These are phyloP conservation scores for Bruchidius siliquastri DNA, from an alignment of 2,888 invertebrate species.

Conservation along the genomic window DNA sequence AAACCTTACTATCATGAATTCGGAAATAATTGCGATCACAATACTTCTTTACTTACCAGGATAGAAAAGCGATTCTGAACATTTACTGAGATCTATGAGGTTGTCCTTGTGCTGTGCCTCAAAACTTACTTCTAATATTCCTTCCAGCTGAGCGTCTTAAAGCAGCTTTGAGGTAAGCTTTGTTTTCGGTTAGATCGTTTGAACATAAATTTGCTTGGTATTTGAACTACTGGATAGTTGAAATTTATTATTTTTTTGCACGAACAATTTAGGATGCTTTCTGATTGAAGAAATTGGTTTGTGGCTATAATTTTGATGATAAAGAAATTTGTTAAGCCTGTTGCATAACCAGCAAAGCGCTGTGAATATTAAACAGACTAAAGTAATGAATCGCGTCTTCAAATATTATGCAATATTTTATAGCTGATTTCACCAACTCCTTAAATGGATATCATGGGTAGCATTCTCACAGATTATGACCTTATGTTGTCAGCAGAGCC, in stretches of 20 bases:
- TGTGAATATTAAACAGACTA: background rate
- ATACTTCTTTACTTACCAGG: no score
- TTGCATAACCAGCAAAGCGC: background rate
- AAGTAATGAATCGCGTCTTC: background rate
- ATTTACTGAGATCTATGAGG: background rate
- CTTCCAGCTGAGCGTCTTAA: background rate
- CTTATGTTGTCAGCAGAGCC: background rate
- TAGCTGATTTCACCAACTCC: background rate
- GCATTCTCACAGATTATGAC: background rate
- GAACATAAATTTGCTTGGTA: background rate
- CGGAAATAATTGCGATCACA: no score
- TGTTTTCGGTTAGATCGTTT: background rate
- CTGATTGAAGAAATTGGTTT: background rate
- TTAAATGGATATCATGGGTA: background rate
- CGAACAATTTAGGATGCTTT: background rate
- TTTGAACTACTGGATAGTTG: background rate
- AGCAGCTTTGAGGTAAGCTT: background rate
- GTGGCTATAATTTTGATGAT: background rate
- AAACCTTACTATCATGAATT: no score
- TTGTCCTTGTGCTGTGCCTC: background rate
- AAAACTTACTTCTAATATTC: background rate
- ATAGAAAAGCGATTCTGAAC: no score
- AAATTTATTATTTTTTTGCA: background rate
- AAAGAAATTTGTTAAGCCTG: background rate
- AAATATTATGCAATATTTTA: background rate